A percentile compares a stretch with the other conserved stretches of the same genome.
These are phyloP conservation scores for Chiloscyllium plagiosum DNA, from an alignment of 2,113 vertebrate species.

Conservation along the genomic window DNA sequence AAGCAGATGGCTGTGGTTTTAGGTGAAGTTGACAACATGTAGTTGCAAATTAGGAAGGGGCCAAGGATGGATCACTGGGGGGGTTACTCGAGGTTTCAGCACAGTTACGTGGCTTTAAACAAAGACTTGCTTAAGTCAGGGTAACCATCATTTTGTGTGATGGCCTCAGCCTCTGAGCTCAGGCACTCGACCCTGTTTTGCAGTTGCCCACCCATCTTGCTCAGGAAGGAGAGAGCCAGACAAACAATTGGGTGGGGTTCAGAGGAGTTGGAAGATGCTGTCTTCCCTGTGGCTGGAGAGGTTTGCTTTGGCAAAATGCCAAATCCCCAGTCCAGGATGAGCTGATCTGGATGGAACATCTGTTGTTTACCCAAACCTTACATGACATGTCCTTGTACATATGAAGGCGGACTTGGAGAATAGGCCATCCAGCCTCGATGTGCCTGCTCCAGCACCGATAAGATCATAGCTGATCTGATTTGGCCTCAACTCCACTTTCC, in stretches of 20 bases:
- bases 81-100: not conserved
- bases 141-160: not conserved
- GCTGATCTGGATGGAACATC: slow-evolving; percentile 57
- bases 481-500: no score
- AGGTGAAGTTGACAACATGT: no score
- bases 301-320: slow-evolving; percentile 61
- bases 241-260: slow-evolving; percentile 53
- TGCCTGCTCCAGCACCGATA: not conserved
- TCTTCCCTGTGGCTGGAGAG: slow-evolving; percentile 45
- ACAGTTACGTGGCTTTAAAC: not conserved
- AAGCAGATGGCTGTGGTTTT: not conserved
- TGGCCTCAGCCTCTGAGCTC: slow-evolving; percentile 53
- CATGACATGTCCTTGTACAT: no score
- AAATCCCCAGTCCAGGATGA: slow-evolving; percentile 63
- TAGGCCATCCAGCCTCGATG: no score
- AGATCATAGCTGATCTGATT: no score
- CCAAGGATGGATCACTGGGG: not conserved
- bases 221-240: slow-evolving; percentile 57
- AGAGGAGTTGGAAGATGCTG: slow-evolving; percentile 50
- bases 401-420: no score
- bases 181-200: slow-evolving; percentile 47
- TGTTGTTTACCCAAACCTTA: slow-evolving; percentile 48
- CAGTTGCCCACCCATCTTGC: slow-evolving; percentile 49
- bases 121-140: not conserved
- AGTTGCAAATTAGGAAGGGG: no score